Evolutionary conservation across 2,113 vertebrate genomes (phyloP), one percentile per base, ranked within the genome.

Genomic region (Lophius piscatorius): DNA sequence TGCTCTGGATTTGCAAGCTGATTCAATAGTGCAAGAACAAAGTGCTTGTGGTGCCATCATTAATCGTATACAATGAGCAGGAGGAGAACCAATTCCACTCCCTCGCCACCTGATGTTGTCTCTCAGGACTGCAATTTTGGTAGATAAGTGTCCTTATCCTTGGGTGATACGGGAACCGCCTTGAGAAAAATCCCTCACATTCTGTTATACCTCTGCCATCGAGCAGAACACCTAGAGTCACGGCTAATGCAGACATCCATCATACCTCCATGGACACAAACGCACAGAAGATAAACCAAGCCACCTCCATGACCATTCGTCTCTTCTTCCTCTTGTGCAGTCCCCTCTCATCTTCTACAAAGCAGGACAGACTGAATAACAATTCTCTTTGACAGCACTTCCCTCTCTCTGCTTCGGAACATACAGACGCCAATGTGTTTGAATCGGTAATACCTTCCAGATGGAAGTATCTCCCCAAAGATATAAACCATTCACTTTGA

Each of bases 41-140:
- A 62, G 48, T 67, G 66, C 67, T 66, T 13, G 45, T 61, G 59
- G 20, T 60, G 56, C 38, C 41, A 50, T 68, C 81, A 81, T 86
- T 72, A 67, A 79, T 84, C 79, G 74, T 59, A 78, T 81, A 82
- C 74, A 82, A 71, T 70, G 73, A 87, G 78, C 35, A 16, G 48
- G 64, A 51, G 51, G 55, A 84, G 59, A 70, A 61, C 40, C 82
- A 61, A 45, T 60, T 64, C 44, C 17, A 14, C 24, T 51, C 54
- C 67, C 56, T 21, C 38, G 21, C 58, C 48, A 63, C 64, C 74
- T 63, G 55, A 61, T 64, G 62, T 63, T 72, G 65, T 84, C 80
- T 81, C 76, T 74, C 63, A 38, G 48, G 76, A 63, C 60, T 9
- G 38, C 58, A 70, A 56, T 77, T 67, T 73, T 70, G 68, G 18